These are phyloP conservation scores for Muricea muricata DNA, from an alignment of 92 coral and sea anemone species.

Conservation along the genomic window DNA sequence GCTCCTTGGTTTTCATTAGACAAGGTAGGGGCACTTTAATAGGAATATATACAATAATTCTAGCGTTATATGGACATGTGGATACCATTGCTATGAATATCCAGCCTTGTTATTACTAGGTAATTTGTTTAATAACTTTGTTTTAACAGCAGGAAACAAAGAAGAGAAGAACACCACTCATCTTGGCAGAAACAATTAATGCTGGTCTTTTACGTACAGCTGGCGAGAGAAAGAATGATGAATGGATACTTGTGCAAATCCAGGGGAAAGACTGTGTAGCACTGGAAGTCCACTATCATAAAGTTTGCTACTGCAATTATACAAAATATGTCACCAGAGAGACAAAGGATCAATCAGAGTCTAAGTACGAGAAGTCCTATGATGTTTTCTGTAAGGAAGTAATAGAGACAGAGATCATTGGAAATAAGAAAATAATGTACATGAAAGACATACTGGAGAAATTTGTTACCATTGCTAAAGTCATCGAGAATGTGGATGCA, in stretches of 20 bases:
- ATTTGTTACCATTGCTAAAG: background rate
- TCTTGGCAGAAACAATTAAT: conserved; percentile 34
- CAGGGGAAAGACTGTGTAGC: conserved; percentile 44
- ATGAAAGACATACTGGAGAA: background rate
- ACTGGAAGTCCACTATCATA: conserved; percentile 32
- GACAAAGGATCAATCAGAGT: background rate
- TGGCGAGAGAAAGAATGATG: conserved; percentile 40
- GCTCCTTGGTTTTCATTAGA: background rate
- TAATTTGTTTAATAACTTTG: conserved; percentile 24
- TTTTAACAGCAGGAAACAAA: conserved; percentile 26
- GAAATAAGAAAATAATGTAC: background rate
- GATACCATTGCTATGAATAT: background rate
- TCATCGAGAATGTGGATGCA: background rate
- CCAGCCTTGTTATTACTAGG: background rate
- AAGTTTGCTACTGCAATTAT: conserved; percentile 33
- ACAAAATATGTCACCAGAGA: conserved; percentile 34
- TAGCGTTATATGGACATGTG: background rate
- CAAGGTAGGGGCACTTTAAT: background rate
- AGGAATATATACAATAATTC: background rate
- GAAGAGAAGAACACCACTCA: conserved; percentile 38
- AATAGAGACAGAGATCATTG: conserved; percentile 1
- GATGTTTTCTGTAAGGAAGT: conserved; percentile 2
- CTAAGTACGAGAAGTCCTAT: conserved; percentile 10
- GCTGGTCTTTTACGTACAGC: conserved; percentile 45
- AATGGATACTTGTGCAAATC: conserved; percentile 44